These are phyloP conservation scores for Acholoe squamosa DNA, from an alignment of 2,888 invertebrate species.

Conservation along the genomic window DNA sequence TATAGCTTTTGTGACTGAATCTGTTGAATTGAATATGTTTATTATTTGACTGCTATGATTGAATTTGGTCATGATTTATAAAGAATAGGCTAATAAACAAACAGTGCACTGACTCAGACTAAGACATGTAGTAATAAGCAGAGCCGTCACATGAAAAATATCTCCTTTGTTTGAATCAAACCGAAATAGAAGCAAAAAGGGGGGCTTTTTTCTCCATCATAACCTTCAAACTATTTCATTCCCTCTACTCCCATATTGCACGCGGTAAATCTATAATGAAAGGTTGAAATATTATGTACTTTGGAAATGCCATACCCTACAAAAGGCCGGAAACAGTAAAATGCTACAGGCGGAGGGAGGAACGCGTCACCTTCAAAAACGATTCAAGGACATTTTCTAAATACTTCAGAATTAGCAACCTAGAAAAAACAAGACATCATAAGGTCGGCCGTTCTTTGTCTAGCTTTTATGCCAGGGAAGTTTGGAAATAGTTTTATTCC, in stretches of 20 bases:
- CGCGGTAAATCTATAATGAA: not conserved
- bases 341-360: not conserved
- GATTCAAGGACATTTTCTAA: not conserved
- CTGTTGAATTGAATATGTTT: too few species aligned
- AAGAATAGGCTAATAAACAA: too few species aligned
- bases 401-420: not conserved
- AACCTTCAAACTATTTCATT: not conserved
- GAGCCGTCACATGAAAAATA: too few species aligned
- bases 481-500: constrained; percentile 8
- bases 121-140: too few species aligned
- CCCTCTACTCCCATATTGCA: not conserved
- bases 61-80: too few species aligned
- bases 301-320: not conserved
- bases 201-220: not conserved
- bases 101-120: too few species aligned
- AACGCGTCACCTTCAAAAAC: not conserved
- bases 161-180: too few species aligned
- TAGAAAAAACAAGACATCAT: not conserved
- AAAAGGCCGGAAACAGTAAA: not conserved
- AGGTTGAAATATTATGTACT: constrained; percentile 1
- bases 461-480: not conserved
- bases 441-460: not conserved
- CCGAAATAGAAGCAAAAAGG: not conserved
- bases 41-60: too few species aligned
- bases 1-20: too few species aligned